Evolutionary conservation across 2,113 vertebrate genomes (phyloP), one percentile per base, ranked within the genome.

Genomic region (Lucifuga dentata): DNA sequence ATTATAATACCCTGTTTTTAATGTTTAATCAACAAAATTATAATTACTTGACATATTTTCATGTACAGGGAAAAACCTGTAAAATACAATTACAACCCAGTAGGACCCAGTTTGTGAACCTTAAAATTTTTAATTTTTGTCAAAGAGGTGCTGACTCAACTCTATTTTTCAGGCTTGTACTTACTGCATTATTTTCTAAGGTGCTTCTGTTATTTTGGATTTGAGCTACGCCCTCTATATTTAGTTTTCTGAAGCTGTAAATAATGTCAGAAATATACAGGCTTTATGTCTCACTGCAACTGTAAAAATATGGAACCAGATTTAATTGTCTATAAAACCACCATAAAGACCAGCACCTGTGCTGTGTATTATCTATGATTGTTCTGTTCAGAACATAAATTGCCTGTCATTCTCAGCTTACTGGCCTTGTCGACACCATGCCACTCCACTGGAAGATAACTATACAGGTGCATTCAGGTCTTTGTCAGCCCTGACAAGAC

Each of bases 361-460:
- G 50, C 50, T 13, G 15, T 40, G 36, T 8, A 26, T 63, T 57
- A 49, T 60, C 26, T 38, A 15, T 17, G 45, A 45, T 56, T 71
- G 8, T 67, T 73, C 11, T 56, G 61, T 50, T 17, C 2, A 15
- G 23, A 36, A 52, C 38, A 67, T 58, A 52, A 78, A 80, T 68
- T 76, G 57, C 41, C 20, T 52, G 29, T 57, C 65, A 24, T 35
- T 51, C 68, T 62, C 69, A 56, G 8, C 44, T 23, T 51, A 52
- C 49, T 32, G 59, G 59, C 56, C 48, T 20, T 45, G 45, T 68
- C 51, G 53, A 36, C 65, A 35, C 13, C 23, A 17, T 2, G 41
- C 24, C 53, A 52, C 52, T 60, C 80, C 51, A 0, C 24, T 17
- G 73, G 78, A 71, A 78, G 76, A 76, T 75, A 84, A 83, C 73